Percentiles rank a stretch among this genome's conserved stretches.
Evolutionary conservation across 92 coral and sea anemone species (phyloP).

Genomic region (Blastomussa wellsi): DNA sequence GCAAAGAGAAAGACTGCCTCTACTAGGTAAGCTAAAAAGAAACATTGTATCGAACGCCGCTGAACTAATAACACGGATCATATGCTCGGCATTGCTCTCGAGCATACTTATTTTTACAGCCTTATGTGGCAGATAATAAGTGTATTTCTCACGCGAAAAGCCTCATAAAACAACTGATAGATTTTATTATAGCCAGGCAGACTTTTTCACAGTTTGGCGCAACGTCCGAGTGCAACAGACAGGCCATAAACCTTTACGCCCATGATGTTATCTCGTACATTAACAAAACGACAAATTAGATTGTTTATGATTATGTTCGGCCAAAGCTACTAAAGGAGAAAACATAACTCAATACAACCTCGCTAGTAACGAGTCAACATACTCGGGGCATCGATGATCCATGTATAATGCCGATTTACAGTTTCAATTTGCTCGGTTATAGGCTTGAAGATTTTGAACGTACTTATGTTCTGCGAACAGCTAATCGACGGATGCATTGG

Average conservation of each 20-base stretch:
- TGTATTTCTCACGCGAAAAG: slow-evolving; percentile 14
- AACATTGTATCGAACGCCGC: neutral
- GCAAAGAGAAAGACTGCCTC: slow-evolving; percentile 57
- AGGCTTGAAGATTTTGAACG: too few species aligned
- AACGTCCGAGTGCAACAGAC: slow-evolving; percentile 5
- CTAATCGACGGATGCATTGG: neutral
- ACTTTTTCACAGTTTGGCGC: slow-evolving; percentile 7
- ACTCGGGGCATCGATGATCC: neutral
- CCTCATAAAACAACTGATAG: slow-evolving; percentile 18
- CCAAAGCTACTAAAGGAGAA: neutral
- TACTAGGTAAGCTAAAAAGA: slow-evolving; percentile 67
- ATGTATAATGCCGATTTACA: neutral
- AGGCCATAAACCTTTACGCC: slow-evolving; percentile 26
- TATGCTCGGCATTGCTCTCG: slow-evolving; percentile 7
- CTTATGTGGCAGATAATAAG: slow-evolving; percentile 24
- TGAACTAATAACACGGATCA: neutral
- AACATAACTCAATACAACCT: neutral
- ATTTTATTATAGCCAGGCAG: slow-evolving; percentile 2
- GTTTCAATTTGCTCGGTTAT: neutral
- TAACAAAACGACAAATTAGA: slow-evolving; percentile 27
- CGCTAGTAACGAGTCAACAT: neutral
- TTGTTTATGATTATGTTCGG: slow-evolving; percentile 28
- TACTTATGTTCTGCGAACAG: slow-evolving; percentile 1
- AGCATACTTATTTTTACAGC: slow-evolving; percentile 22
- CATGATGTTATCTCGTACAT: slow-evolving; percentile 35